A percentile compares a stretch with the other conserved stretches of the same genome.
phyloP scores from a whole-genome alignment of 1,140 invertebrate species.

The Sipha flava region DNA sequence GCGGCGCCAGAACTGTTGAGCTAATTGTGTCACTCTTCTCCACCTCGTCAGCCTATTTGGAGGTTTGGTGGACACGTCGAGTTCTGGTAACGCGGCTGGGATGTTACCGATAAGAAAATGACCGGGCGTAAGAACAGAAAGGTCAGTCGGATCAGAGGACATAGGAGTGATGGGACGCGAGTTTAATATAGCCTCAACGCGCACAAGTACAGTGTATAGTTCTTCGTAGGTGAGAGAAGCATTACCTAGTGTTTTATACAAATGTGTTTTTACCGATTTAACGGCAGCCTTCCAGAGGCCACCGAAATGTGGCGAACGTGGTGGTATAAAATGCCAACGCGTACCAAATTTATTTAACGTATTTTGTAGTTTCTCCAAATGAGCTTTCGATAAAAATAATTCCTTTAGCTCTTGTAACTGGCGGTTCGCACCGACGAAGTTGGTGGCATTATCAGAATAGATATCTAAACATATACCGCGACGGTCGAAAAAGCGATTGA shows the following conservation, averaged over 20 bases:
- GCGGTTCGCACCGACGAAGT: slow-evolving; percentile 34
- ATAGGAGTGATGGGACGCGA: slow-evolving; percentile 40
- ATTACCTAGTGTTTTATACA: neutral
- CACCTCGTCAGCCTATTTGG: neutral
- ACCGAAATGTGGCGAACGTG: neutral
- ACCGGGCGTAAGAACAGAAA: slow-evolving; percentile 35
- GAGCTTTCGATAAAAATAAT: neutral
- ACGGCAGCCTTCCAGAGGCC: slow-evolving; percentile 40
- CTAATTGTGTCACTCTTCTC: neutral
- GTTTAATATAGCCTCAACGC: slow-evolving; percentile 36
- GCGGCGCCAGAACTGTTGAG: neutral
- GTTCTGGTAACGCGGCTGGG: slow-evolving; percentile 7
- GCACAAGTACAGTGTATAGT: slow-evolving; percentile 39
- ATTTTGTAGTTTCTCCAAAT: neutral
- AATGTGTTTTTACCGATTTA: slow-evolving; percentile 28
- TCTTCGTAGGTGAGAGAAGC: slow-evolving; percentile 39
- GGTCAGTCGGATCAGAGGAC: neutral
- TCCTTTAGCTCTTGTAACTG: neutral
- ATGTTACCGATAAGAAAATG: slow-evolving; percentile 39
- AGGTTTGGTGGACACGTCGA: neutral
- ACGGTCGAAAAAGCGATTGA: slow-evolving; percentile 40
- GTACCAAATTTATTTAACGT: no score
- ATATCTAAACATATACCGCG: slow-evolving; percentile 20
- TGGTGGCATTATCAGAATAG: slow-evolving; percentile 32
- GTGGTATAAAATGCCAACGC: slow-evolving; percentile 3